These are phyloP conservation scores for Perodicticus potto DNA, from an alignment of 2,797 vertebrate species.

Conservation along the genomic window DNA sequence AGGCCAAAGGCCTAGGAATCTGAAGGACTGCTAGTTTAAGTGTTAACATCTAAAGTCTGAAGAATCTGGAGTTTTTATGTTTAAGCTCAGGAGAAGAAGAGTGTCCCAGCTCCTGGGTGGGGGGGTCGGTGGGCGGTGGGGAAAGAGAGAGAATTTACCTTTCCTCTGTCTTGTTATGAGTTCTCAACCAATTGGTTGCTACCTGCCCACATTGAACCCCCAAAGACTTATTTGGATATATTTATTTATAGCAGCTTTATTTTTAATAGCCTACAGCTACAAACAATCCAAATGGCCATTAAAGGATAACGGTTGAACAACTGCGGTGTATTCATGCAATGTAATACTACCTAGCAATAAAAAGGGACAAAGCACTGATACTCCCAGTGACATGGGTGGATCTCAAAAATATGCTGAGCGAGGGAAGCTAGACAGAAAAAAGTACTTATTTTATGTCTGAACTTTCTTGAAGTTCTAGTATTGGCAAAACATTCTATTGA, in stretches of 20 bases:
- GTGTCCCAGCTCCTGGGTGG: neutral
- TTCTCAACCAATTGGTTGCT: neutral
- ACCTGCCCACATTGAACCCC: too few relatives aligned
- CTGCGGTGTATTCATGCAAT: neutral
- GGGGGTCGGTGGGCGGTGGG: rapidly evolving
- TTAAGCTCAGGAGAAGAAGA: neutral
- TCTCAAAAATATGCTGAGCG: neutral
- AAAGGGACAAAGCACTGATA: neutral
- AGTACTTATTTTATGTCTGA: neutral
- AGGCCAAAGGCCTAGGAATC: neutral
- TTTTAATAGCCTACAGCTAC: neutral
- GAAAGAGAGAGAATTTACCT: neutral
- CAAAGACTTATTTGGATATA: neutral
- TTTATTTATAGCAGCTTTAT: constrained; percentile 17
- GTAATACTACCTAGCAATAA: neutral
- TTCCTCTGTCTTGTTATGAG: neutral
- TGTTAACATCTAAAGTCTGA: too few relatives aligned
- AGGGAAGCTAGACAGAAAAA: neutral
- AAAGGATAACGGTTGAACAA: neutral
- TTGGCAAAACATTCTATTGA: neutral
- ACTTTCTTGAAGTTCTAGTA: neutral
- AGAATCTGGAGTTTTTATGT: neutral
- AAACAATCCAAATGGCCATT: neutral
- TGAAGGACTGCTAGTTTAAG: neutral
- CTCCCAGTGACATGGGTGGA: neutral